These are phyloP conservation scores for Ophion costatus DNA, from an alignment of 2,888 invertebrate genomes.

Conservation along the genomic window DNA sequence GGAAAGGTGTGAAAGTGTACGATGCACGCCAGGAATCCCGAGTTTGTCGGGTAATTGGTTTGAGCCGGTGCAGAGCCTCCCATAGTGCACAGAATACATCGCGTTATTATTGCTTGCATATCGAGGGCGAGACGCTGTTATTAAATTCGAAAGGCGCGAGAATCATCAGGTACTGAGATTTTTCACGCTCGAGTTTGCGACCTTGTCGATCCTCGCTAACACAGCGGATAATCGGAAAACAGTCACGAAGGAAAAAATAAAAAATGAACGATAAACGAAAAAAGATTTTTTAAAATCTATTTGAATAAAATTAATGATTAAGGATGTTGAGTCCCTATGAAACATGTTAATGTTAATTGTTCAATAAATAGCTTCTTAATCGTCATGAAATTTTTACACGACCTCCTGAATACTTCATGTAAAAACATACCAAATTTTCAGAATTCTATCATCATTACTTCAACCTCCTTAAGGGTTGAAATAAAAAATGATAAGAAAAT, in stretches of 20 bases:
- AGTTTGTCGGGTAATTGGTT: conserved; percentile 69
- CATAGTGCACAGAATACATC: conserved; percentile 25
- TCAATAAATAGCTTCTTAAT: too few species aligned
- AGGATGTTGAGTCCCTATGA: too few species aligned
- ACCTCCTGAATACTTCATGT: too few species aligned
- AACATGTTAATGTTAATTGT: too few species aligned
- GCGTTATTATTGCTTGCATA: conserved; percentile 67
- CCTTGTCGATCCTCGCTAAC: conserved; percentile 57
- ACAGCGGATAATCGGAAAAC: neutral
- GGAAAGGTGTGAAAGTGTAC: conserved; percentile 71
- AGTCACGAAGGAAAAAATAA: neutral
- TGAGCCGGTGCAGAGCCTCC: conserved; percentile 25
- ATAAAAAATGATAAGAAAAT: too few species aligned
- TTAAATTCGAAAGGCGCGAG: conserved; percentile 63
- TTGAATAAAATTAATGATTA: too few species aligned
- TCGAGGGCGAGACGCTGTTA: conserved; percentile 69
- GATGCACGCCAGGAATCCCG: conserved; percentile 66
- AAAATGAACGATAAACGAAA: too few species aligned
- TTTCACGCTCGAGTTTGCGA: conserved; percentile 65
- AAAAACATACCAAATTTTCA: too few species aligned
- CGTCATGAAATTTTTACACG: too few species aligned
- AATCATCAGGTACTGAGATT: conserved; percentile 61
- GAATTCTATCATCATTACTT: too few species aligned
- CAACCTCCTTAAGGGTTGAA: too few species aligned
- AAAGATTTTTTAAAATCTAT: too few species aligned